Percentiles rank a stretch among this genome's conserved stretches.
These are phyloP conservation scores for Agapornis canus DNA, from an alignment of 2,797 vertebrate species.

Conservation along the genomic window DNA sequence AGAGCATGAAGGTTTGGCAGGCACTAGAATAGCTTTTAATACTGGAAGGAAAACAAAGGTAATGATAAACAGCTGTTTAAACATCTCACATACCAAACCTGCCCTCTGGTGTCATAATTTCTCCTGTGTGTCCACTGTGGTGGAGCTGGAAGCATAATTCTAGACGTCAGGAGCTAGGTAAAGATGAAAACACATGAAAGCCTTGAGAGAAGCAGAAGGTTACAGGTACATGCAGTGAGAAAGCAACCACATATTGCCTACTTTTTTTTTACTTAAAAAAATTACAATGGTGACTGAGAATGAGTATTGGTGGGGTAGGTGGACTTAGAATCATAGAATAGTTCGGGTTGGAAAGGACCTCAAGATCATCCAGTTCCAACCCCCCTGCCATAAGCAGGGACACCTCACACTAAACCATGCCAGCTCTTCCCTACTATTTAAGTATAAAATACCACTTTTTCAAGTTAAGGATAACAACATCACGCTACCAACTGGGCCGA, in stretches of 20 bases:
- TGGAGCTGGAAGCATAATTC: background rate
- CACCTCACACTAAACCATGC: too few species aligned
- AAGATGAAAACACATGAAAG: background rate
- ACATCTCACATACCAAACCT: background rate
- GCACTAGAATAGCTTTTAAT: background rate
- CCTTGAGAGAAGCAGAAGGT: background rate
- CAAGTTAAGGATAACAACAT: background rate
- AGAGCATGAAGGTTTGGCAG: background rate
- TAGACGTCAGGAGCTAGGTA: background rate
- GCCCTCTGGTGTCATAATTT: background rate
- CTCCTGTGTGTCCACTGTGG: accelerated
- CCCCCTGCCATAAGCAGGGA: too few species aligned
- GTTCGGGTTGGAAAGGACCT: too few species aligned
- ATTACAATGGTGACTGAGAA: background rate
- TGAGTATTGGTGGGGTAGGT: background rate
- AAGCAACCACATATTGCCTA: background rate
- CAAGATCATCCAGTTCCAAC: too few species aligned
- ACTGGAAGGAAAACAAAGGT: background rate
- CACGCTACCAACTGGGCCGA: background rate
- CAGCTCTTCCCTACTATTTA: background rate
- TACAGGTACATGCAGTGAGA: background rate
- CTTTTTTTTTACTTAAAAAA: background rate
- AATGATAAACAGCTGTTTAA: background rate
- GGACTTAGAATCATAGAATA: too few species aligned
- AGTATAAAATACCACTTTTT: background rate